A percentile compares a stretch with the other conserved stretches of the same genome.
Evolutionary conservation across 2,797 vertebrate genomes (phyloP).

Genomic region (Hephaestus fuliginosus): DNA sequence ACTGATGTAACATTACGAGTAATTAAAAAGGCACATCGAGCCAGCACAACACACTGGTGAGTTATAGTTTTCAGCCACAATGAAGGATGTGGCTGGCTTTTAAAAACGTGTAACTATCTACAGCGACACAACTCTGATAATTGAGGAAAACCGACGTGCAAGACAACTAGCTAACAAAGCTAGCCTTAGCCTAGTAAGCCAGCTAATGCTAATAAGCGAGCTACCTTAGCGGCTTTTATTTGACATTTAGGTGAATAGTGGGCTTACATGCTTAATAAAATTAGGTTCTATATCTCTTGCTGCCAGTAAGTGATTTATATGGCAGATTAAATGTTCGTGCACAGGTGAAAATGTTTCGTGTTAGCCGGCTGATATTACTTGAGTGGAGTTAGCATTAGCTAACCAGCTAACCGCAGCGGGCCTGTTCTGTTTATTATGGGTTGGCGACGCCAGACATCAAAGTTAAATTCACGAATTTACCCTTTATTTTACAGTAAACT

Average conservation of each 20-base stretch:
- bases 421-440: conserved; percentile 79
- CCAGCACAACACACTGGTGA: fast-evolving
- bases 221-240: conserved; percentile 28
- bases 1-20: not conserved
- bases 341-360: not conserved
- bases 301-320: fast-evolving
- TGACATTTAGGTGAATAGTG: not conserved
- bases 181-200: conserved; percentile 5
- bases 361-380: not conserved
- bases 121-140: not conserved
- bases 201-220: conserved; percentile 39
- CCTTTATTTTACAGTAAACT: not conserved
- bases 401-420: conserved; percentile 62
- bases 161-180: conserved; percentile 34
- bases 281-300: fast-evolving
- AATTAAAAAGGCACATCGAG: fast-evolving
- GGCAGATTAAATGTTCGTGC: fast-evolving
- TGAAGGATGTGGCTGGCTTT: fast-evolving
- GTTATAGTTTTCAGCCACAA: not conserved
- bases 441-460: conserved; percentile 50
- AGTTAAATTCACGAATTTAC: conserved; percentile 24
- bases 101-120: not conserved
- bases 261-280: fast-evolving
- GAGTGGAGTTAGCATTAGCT: conserved; percentile 42
- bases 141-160: conserved; percentile 24